phyloP scores from a whole-genome alignment of 1,140 invertebrate species.

The Dendrolimus kikuchii region DNA sequence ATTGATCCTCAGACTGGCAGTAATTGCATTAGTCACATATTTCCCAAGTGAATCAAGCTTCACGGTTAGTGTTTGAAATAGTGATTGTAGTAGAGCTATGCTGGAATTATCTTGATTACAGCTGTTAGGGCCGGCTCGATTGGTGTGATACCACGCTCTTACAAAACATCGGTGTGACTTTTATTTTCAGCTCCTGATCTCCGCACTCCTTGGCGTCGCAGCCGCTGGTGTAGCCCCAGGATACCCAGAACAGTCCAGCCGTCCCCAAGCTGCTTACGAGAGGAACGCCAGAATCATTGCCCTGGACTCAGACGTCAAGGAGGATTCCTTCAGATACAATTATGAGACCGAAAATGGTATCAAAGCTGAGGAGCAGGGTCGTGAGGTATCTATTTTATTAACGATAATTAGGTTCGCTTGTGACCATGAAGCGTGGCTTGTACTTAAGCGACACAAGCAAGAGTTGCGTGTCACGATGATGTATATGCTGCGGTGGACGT shows the following conservation, averaged over 20 bases:
- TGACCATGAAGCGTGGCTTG: too few relatives aligned
- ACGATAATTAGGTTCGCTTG: too few relatives aligned
- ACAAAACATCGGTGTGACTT: neutral
- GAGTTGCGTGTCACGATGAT: too few relatives aligned
- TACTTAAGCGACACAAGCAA: too few relatives aligned
- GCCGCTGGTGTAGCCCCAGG: conserved; percentile 35
- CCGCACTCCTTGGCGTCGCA: conserved; percentile 45
- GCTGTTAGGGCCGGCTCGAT: too few relatives aligned
- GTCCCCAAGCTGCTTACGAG: conserved; percentile 49
- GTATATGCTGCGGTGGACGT: too few relatives aligned
- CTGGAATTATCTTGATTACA: too few relatives aligned
- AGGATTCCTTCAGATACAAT: conserved; percentile 59
- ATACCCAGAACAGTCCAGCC: conserved; percentile 47
- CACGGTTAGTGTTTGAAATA: too few relatives aligned
- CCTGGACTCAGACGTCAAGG: conserved; percentile 53
- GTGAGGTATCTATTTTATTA: conserved; percentile 34
- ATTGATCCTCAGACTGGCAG: too few relatives aligned
- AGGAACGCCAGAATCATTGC: conserved; percentile 54
- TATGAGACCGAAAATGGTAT: conserved; percentile 64
- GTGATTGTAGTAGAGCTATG: too few relatives aligned
- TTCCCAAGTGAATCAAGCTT: too few relatives aligned
- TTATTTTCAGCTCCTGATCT: conserved; percentile 42
- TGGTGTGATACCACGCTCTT: neutral
- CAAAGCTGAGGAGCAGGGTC: conserved; percentile 59
- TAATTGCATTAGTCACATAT: too few relatives aligned